Percentiles rank a stretch among this genome's conserved stretches.
Conservation (phyloP, 2,888 invertebrate genomes). For the Drosophila pseudotalamancana region DNA sequence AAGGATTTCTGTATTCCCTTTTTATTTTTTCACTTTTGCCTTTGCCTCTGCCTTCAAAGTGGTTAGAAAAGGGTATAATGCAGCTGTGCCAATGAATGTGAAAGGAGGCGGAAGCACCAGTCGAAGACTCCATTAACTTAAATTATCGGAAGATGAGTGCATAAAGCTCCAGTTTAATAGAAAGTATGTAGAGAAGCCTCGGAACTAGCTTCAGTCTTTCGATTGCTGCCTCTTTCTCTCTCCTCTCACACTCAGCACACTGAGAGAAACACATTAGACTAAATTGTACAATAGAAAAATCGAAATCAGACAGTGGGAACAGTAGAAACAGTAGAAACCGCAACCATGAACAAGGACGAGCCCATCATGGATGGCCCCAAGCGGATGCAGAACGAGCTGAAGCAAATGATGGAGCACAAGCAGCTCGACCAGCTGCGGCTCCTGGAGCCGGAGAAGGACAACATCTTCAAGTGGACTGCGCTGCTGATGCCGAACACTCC, state of each 20-base stretch:
- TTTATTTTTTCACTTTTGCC: neutral
- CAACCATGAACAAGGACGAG: constrained; percentile 44
- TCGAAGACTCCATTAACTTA: neutral
- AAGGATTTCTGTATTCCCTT: constrained; percentile 52
- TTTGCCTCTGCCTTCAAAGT: neutral
- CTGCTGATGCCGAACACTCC: constrained; percentile 97
- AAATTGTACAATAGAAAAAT: neutral
- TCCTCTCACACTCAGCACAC: constrained; percentile 40
- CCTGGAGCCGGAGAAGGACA: constrained; percentile 96
- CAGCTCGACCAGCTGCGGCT: constrained; percentile 92
- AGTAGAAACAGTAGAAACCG: neutral
- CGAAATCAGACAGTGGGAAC: neutral
- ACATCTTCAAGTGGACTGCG: constrained; percentile 98
- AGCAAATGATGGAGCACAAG: constrained; percentile 93
- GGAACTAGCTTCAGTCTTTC: no score
- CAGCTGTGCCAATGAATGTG: neutral
- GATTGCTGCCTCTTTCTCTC: no score
- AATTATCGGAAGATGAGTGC: constrained; percentile 2
- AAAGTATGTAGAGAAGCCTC: no score
- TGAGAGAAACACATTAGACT: constrained; percentile 16
- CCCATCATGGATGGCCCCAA: constrained; percentile 76
- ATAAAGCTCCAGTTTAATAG: neutral
- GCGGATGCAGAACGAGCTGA: constrained; percentile 89
- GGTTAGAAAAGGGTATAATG: constrained; percentile 4
- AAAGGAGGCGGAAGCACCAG: neutral